Conservation (phyloP, 2,797 vertebrate genomes). For the Calcarius lapponicus region DNA sequence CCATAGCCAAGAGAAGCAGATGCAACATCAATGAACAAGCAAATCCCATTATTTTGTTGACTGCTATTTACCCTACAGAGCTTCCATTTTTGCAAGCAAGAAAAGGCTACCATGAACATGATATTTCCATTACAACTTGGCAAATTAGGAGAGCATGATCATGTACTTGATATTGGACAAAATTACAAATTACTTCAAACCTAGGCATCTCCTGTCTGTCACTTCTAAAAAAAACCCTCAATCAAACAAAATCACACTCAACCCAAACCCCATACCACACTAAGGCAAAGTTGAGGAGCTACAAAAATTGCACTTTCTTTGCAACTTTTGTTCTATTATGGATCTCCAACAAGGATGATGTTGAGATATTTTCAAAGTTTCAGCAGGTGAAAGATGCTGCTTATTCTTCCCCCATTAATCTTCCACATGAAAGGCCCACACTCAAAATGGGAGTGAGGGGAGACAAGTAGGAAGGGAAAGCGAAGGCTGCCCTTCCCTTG, state of each 20-base stretch:
- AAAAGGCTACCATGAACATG: background rate
- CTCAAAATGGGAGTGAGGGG: background rate
- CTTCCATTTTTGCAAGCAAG: background rate
- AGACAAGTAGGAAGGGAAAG: background rate
- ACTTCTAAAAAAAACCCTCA: slow-evolving; percentile 35
- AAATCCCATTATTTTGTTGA: background rate
- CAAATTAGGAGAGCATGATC: background rate
- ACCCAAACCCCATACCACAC: background rate
- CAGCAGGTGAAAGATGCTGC: background rate
- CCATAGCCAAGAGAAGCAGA: background rate
- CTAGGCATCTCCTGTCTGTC: background rate
- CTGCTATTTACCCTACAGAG: background rate
- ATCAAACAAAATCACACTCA: background rate
- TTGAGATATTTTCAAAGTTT: background rate
- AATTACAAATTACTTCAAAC: slow-evolving; percentile 32
- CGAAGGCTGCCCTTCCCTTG: background rate
- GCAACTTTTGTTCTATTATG: background rate
- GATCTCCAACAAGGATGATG: background rate
- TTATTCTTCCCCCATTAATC: background rate
- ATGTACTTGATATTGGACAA: slow-evolving; percentile 25
- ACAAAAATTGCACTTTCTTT: background rate
- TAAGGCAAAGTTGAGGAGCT: background rate
- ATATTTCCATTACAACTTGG: background rate
- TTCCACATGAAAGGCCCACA: background rate
- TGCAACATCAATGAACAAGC: background rate